Evolutionary conservation across 1,140 invertebrate species (phyloP), one percentile per base, ranked within the genome.

Genomic region (Dryas iulia): DNA sequence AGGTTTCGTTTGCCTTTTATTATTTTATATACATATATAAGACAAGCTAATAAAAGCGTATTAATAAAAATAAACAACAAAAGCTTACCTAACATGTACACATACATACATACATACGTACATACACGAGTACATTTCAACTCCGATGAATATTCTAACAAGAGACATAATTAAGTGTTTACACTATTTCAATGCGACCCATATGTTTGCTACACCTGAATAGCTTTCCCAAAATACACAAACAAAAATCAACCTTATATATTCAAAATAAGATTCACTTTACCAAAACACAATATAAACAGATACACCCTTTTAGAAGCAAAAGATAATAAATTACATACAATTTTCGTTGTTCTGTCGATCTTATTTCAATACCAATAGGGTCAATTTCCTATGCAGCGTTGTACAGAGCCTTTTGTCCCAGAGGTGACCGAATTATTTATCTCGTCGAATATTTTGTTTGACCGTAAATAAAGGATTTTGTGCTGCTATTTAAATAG

Each of bases 81-180:
- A 7, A 5, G 12, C 0, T n/a, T 47, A 18, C 2, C 14, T 47
- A 21, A 8, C 2, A 10, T 21, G 3, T 18, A 47, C n/a, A n/a
- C n/a, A 47, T 47, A 47, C 21, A 18, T 8, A 31, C 30, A 3
- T 28, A 47, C 10, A 47, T 21, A n/a, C n/a, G n/a, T n/a, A n/a
- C n/a, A n/a, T n/a, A n/a, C n/a, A n/a, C n/a, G n/a, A n/a, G n/a
- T n/a, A n/a, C n/a, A n/a, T 35, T 47, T 10, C 39, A 21, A 8
- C 1, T 21, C 8, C 18, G 7, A 14, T 47, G 18, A 47, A 47
- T 21, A 21, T 47, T 21, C 39, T 47, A 47, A 47, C 39, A 47
- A 47, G 39, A 47, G 14, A 47, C 39, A 47, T 47, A 47, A 47
- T 47, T 47, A 47, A 47, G 18, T 47, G 39, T 47, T 47, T 47